Conservation (phyloP, 2,888 invertebrate genomes). For the Corbicula japonica region DNA sequence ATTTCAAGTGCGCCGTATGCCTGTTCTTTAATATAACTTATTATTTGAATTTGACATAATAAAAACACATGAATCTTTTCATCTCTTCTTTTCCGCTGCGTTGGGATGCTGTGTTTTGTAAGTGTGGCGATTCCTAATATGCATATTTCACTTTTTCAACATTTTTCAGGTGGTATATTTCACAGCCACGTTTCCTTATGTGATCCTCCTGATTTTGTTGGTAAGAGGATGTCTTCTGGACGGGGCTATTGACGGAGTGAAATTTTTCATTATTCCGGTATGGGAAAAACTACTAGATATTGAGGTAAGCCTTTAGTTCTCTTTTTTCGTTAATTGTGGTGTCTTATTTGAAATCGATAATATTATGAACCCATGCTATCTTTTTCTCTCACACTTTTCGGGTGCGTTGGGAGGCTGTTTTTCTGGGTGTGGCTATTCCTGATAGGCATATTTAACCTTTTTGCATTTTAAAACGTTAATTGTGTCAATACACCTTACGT, state of each 20-base stretch:
- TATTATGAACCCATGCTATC: neutral
- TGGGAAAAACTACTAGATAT: constrained; percentile 77
- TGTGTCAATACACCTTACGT: too few species aligned
- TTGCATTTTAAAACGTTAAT: neutral
- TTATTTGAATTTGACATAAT: neutral
- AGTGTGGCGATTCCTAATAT: too few species aligned
- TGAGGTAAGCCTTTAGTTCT: constrained; percentile 61
- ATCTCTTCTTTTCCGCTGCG: neutral
- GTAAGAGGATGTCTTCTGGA: constrained; percentile 77
- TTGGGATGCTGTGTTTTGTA: too few species aligned
- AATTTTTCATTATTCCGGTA: constrained; percentile 79
- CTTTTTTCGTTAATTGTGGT: neutral
- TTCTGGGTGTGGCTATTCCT: neutral
- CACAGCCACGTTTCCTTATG: constrained; percentile 82
- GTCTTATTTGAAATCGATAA: neutral
- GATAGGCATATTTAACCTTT: neutral
- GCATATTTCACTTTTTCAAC: too few species aligned
- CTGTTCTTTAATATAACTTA: too few species aligned
- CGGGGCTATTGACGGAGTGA: constrained; percentile 81
- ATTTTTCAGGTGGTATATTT: constrained; percentile 82
- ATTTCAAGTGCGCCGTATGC: too few species aligned
- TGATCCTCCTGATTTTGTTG: constrained; percentile 78
- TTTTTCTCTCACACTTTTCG: neutral
- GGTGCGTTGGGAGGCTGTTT: neutral
- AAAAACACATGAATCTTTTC: neutral